These are phyloP conservation scores for Temnopleurus reevesii DNA, from an alignment of 53 echinoderm and acorn worm genomes.

Conservation along the genomic window DNA sequence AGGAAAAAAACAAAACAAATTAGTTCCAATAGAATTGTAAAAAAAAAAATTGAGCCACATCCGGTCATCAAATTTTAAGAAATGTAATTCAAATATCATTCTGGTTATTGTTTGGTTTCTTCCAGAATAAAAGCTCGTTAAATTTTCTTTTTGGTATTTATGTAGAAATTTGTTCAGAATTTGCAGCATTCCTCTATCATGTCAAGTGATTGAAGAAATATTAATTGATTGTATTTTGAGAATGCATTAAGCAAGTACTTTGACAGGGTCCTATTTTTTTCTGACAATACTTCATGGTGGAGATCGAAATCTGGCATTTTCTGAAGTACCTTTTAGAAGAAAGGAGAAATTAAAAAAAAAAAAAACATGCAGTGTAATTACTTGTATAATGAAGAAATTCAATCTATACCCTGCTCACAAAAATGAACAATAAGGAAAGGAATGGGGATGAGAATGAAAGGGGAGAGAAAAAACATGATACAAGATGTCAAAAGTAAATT, in stretches of 20 bases:
- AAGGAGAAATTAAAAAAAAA: neutral
- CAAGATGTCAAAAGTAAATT: neutral
- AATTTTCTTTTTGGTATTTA: neutral
- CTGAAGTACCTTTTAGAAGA: neutral
- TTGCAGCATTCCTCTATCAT: conserved; percentile 44
- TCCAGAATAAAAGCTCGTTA: no score
- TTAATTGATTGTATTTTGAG: neutral
- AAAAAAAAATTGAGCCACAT: no score
- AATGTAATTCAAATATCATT: no score
- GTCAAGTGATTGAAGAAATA: neutral
- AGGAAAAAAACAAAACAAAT: neutral
- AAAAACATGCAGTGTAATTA: no score
- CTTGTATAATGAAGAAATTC: no score
- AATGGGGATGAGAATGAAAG: no score
- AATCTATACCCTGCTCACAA: neutral
- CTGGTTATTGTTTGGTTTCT: no score
- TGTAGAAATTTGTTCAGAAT: neutral
- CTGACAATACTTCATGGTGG: no score
- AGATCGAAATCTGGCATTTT: neutral
- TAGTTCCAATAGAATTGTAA: no score
- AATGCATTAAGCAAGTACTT: conserved; percentile 17
- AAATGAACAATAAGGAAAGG: neutral
- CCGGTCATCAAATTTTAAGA: no score
- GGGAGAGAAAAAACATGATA: no score
- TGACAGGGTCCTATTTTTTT: neutral